These are phyloP conservation scores for Lochmaea crataegi DNA, from an alignment of 2,888 invertebrate genomes.

Conservation along the genomic window DNA sequence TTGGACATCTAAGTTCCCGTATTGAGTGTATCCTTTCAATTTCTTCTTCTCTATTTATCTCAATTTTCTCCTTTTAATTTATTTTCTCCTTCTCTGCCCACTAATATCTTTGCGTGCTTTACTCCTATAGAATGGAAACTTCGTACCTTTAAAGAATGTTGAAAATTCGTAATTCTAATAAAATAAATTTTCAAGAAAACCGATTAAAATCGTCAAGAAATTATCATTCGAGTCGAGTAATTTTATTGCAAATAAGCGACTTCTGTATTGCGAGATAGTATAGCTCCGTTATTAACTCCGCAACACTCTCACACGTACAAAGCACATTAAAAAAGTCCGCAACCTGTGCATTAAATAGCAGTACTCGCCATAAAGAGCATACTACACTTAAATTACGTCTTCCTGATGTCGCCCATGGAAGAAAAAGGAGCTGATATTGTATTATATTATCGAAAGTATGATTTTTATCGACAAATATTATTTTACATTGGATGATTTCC, in stretches of 20 bases:
- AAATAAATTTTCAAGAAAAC: neutral
- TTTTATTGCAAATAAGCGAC: slow-evolving; percentile 15
- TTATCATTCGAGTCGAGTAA: slow-evolving; percentile 13
- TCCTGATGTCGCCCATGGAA: slow-evolving; percentile 21
- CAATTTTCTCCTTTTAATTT: too few species aligned
- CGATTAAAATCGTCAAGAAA: slow-evolving; percentile 10
- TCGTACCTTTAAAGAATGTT: slow-evolving; percentile 5
- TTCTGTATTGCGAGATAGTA: slow-evolving; percentile 19
- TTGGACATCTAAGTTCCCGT: too few species aligned
- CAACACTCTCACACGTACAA: slow-evolving; percentile 8
- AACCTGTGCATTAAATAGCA: slow-evolving; percentile 24
- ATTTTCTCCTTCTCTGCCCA: too few species aligned
- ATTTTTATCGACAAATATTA: neutral
- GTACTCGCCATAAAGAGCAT: slow-evolving; percentile 24
- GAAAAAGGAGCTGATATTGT: neutral
- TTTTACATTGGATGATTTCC: too few species aligned
- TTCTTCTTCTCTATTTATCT: too few species aligned
- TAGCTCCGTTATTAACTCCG: slow-evolving; percentile 29
- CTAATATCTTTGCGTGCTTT: neutral
- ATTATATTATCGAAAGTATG: neutral
- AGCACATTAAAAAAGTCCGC: slow-evolving; percentile 26
- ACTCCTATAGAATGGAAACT: neutral
- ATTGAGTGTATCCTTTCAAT: too few species aligned
- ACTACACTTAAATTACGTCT: slow-evolving; percentile 18
- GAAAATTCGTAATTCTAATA: neutral